Conservation (phyloP, 2,888 invertebrate species). For the Chymomyza procnemis region DNA sequence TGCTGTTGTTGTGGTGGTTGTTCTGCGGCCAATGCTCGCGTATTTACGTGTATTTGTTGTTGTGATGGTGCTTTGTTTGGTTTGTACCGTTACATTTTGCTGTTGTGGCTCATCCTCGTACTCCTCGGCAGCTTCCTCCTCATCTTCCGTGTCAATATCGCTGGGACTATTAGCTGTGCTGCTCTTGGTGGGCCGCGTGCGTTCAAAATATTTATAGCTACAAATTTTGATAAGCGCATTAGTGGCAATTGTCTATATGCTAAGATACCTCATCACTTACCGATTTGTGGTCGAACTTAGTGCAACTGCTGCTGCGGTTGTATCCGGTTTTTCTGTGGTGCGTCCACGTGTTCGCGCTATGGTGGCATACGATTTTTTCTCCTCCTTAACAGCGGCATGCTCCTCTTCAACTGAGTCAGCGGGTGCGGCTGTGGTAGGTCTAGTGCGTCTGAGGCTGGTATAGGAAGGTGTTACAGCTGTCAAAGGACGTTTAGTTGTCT, state of each 20-base stretch:
- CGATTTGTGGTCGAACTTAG: constrained; percentile 60
- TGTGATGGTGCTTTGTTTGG: constrained; percentile 60
- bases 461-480: constrained; percentile 81
- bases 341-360: constrained; percentile 66
- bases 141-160: constrained; percentile 36
- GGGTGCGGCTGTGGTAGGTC: constrained; percentile 79
- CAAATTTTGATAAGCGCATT: not conserved
- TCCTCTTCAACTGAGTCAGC: constrained; percentile 39
- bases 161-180: constrained; percentile 20
- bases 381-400: constrained; percentile 28
- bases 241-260: not conserved
- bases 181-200: constrained; percentile 70
- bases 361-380: constrained; percentile 65
- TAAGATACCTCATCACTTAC: constrained; percentile 34
- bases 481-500: constrained; percentile 49
- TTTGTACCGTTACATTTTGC: constrained; percentile 76
- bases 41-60: constrained; percentile 74
- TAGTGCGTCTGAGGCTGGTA: constrained; percentile 85
- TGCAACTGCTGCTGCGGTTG: constrained; percentile 37
- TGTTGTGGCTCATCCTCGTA: constrained; percentile 59
- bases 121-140: constrained; percentile 55
- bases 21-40: constrained; percentile 76
- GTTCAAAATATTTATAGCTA: constrained; percentile 76
- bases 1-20: constrained; percentile 60
- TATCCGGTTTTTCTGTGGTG: constrained; percentile 33